These are phyloP conservation scores for Brachionus calyciflorus DNA, from an alignment of 1,140 invertebrate genomes.

Conservation along the genomic window DNA sequence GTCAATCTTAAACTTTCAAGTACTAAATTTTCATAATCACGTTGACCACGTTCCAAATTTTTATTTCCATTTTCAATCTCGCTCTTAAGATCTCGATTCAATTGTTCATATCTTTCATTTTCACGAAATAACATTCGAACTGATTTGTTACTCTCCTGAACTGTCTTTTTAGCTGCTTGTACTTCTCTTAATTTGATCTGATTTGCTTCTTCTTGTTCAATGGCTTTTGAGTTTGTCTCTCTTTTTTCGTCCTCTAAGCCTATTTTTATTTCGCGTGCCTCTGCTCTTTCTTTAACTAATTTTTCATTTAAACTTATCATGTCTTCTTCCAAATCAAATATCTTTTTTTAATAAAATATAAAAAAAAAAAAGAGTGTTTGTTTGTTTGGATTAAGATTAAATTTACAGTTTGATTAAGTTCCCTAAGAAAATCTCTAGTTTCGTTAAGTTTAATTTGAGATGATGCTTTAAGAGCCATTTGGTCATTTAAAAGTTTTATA, in stretches of 20 bases:
- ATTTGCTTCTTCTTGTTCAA: conserved; percentile 27
- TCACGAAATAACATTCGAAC: conserved; percentile 29
- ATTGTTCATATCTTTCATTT: conserved; percentile 34
- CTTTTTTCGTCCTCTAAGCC: conserved; percentile 26
- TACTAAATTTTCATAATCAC: not conserved
- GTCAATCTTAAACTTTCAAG: conserved; percentile 19
- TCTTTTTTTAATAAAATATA: too few species aligned
- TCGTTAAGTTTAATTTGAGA: conserved; percentile 30
- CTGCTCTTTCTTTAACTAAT: conserved; percentile 31
- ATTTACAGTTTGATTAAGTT: conserved; percentile 34
- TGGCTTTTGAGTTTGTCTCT: not conserved
- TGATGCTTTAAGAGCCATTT: conserved; percentile 28
- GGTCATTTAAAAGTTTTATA: conserved; percentile 8
- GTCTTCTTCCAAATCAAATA: conserved; percentile 31
- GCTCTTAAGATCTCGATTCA: not conserved
- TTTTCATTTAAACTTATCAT: conserved; percentile 34
- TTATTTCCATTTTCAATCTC: conserved; percentile 24
- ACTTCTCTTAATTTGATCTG: conserved; percentile 16
- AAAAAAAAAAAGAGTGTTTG: too few species aligned
- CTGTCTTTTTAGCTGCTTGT: conserved; percentile 21
- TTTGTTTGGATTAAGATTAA: too few species aligned
- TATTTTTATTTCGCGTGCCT: conserved; percentile 1
- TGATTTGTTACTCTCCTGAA: conserved; percentile 13
- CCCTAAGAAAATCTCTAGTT: conserved; percentile 32
- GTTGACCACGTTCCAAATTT: not conserved